A percentile compares a stretch with the other conserved stretches of the same genome.
phyloP scores from a whole-genome alignment of 2,888 invertebrate species.

The Sialis lutaria region DNA sequence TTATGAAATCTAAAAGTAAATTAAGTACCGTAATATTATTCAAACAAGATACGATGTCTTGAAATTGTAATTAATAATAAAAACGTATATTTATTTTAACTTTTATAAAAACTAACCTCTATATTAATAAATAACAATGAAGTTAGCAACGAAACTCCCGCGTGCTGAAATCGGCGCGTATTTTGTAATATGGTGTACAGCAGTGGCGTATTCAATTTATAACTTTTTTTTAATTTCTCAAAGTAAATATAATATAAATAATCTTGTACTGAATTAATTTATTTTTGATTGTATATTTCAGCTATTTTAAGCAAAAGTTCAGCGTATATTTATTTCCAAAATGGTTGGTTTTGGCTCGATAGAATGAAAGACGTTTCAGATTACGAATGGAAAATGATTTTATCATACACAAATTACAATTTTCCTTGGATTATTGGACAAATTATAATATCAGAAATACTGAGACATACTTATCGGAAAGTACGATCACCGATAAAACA shows the following conservation, averaged over 20 bases:
- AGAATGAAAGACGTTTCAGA: conserved; percentile 47
- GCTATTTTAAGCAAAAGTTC: conserved; percentile 25
- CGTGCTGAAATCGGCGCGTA: conserved; percentile 27
- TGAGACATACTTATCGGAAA: conserved; percentile 17
- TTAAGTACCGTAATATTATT: not conserved
- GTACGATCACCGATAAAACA: too few species aligned
- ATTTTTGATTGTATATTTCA: conserved; percentile 12
- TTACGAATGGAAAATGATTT: conserved; percentile 53
- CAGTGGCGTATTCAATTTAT: conserved; percentile 36
- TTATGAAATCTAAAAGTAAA: not conserved
- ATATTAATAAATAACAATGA: conserved; percentile 2
- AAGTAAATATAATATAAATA: conserved; percentile 24
- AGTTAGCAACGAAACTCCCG: conserved; percentile 5
- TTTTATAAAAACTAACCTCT: too few species aligned
- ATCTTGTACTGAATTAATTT: conserved; percentile 1
- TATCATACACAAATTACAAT: conserved; percentile 30
- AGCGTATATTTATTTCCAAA: conserved; percentile 31
- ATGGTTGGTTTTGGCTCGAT: conserved; percentile 36
- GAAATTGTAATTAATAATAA: not conserved
- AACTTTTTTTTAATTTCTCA: conserved; percentile 31
- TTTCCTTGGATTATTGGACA: conserved; percentile 38
- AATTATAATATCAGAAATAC: conserved; percentile 31
- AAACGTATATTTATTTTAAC: not conserved
- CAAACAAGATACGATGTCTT: not conserved
- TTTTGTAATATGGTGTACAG: conserved; percentile 33